Evolutionary conservation across 2,888 invertebrate genomes (phyloP), one percentile per base, ranked within the genome.

Genomic region (Rhogogaster chlorosoma): DNA sequence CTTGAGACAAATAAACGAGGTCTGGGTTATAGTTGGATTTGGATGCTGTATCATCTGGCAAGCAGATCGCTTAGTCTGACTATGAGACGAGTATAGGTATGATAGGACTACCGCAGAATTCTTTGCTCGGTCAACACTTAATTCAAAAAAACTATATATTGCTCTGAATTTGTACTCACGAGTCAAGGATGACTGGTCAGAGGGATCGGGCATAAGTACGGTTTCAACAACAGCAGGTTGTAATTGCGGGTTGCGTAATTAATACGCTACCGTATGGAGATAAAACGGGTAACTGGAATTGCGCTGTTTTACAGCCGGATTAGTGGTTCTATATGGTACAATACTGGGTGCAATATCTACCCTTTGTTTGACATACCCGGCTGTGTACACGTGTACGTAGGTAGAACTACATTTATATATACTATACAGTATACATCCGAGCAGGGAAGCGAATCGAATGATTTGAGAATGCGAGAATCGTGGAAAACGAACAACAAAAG

Each of bases 241-340:
- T 61, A 61, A 80, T 80, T 36, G 80, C 36, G 38, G 80, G 80
- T 80, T 49, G 57, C 57, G 80, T 80, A 80, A 61, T 61, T 80
- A 80, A 80, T 80, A 49, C 80, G 80, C 61, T 57, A 12, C 26
- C 6, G 57, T 61, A 61, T 38, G 80, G 61, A 57, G 80, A 61
- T 80, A 61, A 61, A 80, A 80, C 61, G 80, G 49, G 61, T 61
- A 38, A 80, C 80, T 80, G 57, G 61, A 80, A 80, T 80, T 22
- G 80, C 80, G 61, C 22, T 80, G 80, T 80, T 80, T 38, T 80
- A 80, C 80, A 80, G 57, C 80, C 57, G 80, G 57, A 80, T 80
- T 80, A 80, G 80, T 61, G 57, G 57, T 61, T 61, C 36, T 80
- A 36, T 61, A 57, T 61, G 36, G 36, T 18, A 61, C 36, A 61